Evolutionary conservation across 2,113 vertebrate species (phyloP).

Genomic region (Strigops habroptila): DNA sequence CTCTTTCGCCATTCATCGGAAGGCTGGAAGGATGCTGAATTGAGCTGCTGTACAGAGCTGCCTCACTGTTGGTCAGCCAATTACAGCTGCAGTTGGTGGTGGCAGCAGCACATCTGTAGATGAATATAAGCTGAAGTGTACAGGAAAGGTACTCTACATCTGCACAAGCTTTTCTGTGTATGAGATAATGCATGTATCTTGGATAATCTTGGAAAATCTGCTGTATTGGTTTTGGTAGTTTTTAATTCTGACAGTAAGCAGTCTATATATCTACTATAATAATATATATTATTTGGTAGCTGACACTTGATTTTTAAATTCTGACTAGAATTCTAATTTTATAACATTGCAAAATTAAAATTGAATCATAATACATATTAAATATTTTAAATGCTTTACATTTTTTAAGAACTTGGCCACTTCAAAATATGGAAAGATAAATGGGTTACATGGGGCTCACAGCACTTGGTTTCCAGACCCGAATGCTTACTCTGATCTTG

Average conservation of each 20-base stretch:
- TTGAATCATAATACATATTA: neutral
- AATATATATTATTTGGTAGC: neutral
- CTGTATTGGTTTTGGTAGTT: neutral
- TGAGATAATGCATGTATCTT: neutral
- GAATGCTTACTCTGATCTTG: neutral
- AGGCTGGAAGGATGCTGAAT: constrained; percentile 71
- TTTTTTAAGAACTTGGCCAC: neutral
- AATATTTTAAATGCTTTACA: neutral
- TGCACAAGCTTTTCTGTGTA: neutral
- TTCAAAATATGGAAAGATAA: neutral
- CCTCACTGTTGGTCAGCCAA: constrained; percentile 55
- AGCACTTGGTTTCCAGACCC: neutral
- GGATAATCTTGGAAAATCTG: neutral
- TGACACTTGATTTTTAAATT: neutral
- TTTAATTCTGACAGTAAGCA: neutral
- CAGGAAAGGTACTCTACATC: constrained; percentile 24
- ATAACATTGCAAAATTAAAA: neutral
- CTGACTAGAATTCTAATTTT: neutral
- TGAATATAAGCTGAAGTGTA: constrained; percentile 4
- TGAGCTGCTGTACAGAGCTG: constrained; percentile 59
- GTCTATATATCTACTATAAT: neutral
- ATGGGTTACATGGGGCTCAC: accelerated
- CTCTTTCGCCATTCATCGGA: constrained; percentile 50
- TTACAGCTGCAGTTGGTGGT: neutral
- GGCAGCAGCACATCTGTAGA: neutral